Evolutionary conservation across 2,888 invertebrate species (phyloP).

Genomic region (Drosophila fungiperda): DNA sequence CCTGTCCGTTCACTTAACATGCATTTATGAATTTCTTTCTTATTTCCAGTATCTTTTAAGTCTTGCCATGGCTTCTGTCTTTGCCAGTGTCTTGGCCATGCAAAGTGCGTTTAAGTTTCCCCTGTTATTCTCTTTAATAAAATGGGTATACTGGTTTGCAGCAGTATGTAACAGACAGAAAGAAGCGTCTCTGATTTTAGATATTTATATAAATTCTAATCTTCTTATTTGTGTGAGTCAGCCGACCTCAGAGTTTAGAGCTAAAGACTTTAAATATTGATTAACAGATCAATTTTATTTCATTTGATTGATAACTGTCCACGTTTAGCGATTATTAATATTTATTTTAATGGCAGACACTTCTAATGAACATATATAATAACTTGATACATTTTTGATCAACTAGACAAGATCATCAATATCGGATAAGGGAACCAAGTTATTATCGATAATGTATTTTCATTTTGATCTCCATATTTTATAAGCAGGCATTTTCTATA

Average conservation of each 20-base stretch:
- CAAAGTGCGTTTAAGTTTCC: constrained; percentile 24
- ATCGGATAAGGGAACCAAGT: too few relatives aligned
- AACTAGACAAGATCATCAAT: too few relatives aligned
- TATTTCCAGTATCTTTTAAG: constrained; percentile 2
- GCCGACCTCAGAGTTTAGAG: neutral
- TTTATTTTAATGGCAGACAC: too few relatives aligned
- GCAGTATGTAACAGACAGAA: neutral
- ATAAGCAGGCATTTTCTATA: too few relatives aligned
- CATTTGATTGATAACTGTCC: too few relatives aligned
- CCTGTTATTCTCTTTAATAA: constrained; percentile 4
- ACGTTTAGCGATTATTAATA: too few relatives aligned
- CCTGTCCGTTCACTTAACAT: constrained; percentile 9
- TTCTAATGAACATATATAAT: too few relatives aligned
- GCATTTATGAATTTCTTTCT: constrained; percentile 37
- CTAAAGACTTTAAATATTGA: neutral
- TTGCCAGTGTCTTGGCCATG: constrained; percentile 34
- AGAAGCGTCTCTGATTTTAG: neutral
- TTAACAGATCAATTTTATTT: neutral
- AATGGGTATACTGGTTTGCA: neutral
- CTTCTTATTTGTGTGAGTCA: neutral
- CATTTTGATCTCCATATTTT: too few relatives aligned
- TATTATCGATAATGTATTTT: neutral
- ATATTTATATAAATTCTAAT: neutral
- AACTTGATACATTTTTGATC: too few relatives aligned
- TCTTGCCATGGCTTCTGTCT: constrained; percentile 5